phyloP scores from a whole-genome alignment of 1,140 invertebrate genomes.

The Adelges cooleyi region DNA sequence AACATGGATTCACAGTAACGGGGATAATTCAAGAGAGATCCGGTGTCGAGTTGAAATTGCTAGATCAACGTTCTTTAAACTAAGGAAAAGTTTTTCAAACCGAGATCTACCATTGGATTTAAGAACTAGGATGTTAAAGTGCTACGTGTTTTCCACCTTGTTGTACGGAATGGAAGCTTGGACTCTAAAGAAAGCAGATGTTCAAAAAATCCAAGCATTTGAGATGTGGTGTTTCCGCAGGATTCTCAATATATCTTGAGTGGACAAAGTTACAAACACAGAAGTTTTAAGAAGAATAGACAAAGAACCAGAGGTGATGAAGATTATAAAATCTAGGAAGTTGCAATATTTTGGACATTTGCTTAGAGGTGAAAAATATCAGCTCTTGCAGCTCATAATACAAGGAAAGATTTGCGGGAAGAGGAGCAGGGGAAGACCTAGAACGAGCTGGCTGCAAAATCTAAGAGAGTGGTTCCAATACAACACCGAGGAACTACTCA shows the following conservation, averaged over 20 bases:
- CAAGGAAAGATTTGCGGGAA: neutral
- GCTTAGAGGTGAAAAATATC: neutral
- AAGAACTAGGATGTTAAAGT: neutral
- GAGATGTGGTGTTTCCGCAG: neutral
- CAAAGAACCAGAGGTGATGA: constrained; percentile 3
- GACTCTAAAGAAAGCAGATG: neutral
- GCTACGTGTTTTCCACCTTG: neutral
- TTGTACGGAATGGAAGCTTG: neutral
- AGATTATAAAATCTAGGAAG: neutral
- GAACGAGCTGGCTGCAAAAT: neutral
- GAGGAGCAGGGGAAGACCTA: neutral
- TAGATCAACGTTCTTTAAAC: constrained; percentile 1
- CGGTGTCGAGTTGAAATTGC: constrained; percentile 1
- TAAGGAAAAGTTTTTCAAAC: constrained; percentile 16
- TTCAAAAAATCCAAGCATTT: neutral
- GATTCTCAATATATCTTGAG: constrained; percentile 5
- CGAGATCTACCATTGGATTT: neutral
- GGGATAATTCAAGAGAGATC: neutral
- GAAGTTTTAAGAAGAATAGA: neutral
- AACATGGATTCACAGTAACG: constrained; percentile 1
- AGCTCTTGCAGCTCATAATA: neutral
- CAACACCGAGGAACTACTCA: neutral
- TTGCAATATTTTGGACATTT: neutral
- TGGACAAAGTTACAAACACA: neutral
- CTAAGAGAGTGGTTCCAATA: neutral